These are phyloP conservation scores for Zootermopsis nevadensis DNA, from an alignment of 2,888 invertebrate species.

Conservation along the genomic window DNA sequence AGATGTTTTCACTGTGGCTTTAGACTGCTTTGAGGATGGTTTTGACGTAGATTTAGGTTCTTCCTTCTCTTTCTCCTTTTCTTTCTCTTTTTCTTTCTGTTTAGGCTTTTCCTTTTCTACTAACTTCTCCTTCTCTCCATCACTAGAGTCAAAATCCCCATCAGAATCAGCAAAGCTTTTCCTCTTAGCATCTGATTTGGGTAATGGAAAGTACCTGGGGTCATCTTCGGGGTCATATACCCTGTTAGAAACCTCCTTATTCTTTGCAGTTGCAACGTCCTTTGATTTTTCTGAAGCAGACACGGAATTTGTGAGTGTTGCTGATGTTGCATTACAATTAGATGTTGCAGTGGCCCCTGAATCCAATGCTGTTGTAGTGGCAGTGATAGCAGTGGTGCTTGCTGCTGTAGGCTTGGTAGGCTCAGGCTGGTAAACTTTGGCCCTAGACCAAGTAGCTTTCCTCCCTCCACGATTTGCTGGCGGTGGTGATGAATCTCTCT, in stretches of 20 bases:
- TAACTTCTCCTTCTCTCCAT: constrained; percentile 56
- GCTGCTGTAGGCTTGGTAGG: constrained; percentile 38
- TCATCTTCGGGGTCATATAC: constrained; percentile 71
- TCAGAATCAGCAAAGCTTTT: constrained; percentile 76
- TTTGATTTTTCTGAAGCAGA: constrained; percentile 62
- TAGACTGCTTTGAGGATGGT: constrained; percentile 22
- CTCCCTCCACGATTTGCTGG: constrained; percentile 75
- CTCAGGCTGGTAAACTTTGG: constrained; percentile 56
- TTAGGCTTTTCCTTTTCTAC: constrained; percentile 36
- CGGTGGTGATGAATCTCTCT: constrained; percentile 84
- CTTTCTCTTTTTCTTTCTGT: constrained; percentile 33
- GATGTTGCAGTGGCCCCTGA: constrained; percentile 57
- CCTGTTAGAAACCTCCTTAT: constrained; percentile 43
- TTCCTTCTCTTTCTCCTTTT: constrained; percentile 44
- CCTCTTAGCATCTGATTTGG: constrained; percentile 69
- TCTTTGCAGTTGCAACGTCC: constrained; percentile 63
- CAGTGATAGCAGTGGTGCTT: constrained; percentile 59
- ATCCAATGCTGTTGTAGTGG: constrained; percentile 59
- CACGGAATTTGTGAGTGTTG: constrained; percentile 57
- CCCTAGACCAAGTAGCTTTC: constrained; percentile 74
- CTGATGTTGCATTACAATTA: constrained; percentile 57
- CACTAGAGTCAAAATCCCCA: constrained; percentile 70
- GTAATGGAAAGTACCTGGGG: constrained; percentile 78
- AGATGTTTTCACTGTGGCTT: not conserved
- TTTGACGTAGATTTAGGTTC: constrained; percentile 3